These are phyloP conservation scores for Paragorgia papillata DNA, from an alignment of 92 coral and sea anemone genomes.

Conservation along the genomic window DNA sequence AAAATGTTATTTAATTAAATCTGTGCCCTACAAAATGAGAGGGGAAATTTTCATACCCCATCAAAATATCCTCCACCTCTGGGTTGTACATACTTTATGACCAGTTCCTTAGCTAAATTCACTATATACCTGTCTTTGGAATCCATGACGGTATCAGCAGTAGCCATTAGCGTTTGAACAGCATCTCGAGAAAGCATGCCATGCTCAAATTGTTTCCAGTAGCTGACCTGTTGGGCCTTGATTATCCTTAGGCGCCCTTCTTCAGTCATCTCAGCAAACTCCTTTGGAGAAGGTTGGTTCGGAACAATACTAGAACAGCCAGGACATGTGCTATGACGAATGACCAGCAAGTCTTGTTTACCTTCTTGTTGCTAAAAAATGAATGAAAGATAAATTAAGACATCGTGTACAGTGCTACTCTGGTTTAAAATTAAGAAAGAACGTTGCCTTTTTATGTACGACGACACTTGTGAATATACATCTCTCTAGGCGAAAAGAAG, in stretches of 20 bases:
- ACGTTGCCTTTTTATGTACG: no score
- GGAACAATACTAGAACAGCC: constrained; percentile 91
- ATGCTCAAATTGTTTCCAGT: constrained; percentile 99
- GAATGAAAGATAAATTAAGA: not conserved
- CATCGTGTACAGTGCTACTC: no score
- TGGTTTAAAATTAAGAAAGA: no score
- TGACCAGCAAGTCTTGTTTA: constrained; percentile 60
- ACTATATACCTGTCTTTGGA: constrained; percentile 79
- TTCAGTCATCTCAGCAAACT: constrained; percentile 94
- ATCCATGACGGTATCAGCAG: constrained; percentile 90
- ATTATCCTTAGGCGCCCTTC: constrained; percentile 95
- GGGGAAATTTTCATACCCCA: no score
- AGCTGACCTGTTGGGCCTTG: constrained; percentile 96
- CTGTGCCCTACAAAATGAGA: no score
- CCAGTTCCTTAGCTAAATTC: no score
- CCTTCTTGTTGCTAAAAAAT: constrained; percentile 54
- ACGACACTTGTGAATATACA: no score
- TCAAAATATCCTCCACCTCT: no score
- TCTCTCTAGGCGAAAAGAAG: no score
- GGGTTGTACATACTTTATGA: no score
- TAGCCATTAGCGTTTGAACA: constrained; percentile 80
- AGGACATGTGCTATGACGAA: constrained; percentile 97
- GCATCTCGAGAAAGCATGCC: constrained; percentile 99
- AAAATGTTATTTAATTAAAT: no score
- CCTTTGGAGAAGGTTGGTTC: constrained; percentile 95